Percentiles rank a stretch among this genome's conserved stretches.
Conservation (phyloP, 2,797 vertebrate genomes). For the Toxotes lorentzi region DNA sequence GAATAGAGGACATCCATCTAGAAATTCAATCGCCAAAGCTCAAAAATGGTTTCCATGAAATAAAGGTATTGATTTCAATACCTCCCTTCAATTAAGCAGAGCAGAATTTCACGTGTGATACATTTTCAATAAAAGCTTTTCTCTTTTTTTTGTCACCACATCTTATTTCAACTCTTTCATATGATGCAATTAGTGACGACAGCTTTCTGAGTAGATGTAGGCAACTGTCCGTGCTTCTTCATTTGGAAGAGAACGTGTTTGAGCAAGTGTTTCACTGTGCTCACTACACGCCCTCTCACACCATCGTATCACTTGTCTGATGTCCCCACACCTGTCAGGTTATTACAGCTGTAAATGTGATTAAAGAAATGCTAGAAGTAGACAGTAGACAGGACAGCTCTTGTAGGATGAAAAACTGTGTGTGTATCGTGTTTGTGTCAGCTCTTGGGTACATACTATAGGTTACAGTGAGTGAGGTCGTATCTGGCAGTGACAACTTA, state of each 20-base stretch:
- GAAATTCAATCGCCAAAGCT: constrained; percentile 80
- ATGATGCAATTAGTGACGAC: not conserved
- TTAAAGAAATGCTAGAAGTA: constrained; percentile 78
- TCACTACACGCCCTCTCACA: constrained; percentile 51
- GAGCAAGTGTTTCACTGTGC: constrained; percentile 29
- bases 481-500: not conserved
- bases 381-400: constrained; percentile 41
- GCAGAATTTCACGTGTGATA: constrained; percentile 14
- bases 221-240: too few species aligned
- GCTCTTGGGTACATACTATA: not conserved
- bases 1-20: constrained; percentile 82
- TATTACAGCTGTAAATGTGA: constrained; percentile 76
- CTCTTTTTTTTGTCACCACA: not conserved
- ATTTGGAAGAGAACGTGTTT: constrained; percentile 28
- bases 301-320: constrained; percentile 71
- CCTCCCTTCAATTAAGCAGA: constrained; percentile 56
- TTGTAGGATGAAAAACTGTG: constrained; percentile 35
- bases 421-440: constrained; percentile 15
- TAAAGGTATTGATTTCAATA: constrained; percentile 68
- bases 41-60: constrained; percentile 76
- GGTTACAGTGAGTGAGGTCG: not conserved
- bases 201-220: not conserved
- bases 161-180: not conserved
- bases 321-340: constrained; percentile 60
- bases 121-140: constrained; percentile 10